Evolutionary conservation across 2,888 invertebrate species (phyloP).

Genomic region (Ennomos quercinarius): DNA sequence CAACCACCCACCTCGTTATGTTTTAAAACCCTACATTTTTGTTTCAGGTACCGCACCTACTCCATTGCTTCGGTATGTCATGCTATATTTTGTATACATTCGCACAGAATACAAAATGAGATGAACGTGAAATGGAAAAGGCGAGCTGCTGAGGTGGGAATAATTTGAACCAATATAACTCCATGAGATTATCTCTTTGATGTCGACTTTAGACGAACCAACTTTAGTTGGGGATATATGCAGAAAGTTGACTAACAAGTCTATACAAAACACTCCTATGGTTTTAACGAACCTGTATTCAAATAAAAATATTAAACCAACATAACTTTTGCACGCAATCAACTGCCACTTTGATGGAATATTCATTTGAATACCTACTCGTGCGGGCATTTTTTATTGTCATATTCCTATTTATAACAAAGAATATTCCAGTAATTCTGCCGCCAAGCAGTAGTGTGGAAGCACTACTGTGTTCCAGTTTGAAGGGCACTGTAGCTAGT

Average conservation of each 20-base stretch:
- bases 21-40: constrained; percentile 61
- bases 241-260: constrained; percentile 62
- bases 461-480: too few relatives aligned
- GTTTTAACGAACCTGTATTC: constrained; percentile 62
- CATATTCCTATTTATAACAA: neutral
- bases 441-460: too few relatives aligned
- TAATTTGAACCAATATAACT: constrained; percentile 54
- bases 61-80: constrained; percentile 37
- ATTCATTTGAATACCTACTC: constrained; percentile 17
- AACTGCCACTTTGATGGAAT: constrained; percentile 29
- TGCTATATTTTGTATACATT: constrained; percentile 35
- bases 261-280: constrained; percentile 47
- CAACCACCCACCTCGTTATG: constrained; percentile 61
- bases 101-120: constrained; percentile 40
- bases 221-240: constrained; percentile 53
- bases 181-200: constrained; percentile 53
- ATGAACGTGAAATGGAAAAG: constrained; percentile 44
- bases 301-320: constrained; percentile 49
- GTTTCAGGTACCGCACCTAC: constrained; percentile 62
- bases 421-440: too few relatives aligned
- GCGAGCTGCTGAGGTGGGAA: constrained; percentile 49
- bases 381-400: neutral
- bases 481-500: too few relatives aligned
- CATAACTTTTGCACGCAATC: constrained; percentile 34
- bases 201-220: constrained; percentile 51